These are phyloP conservation scores for Poecilia velifera DNA, from an alignment of 2,797 vertebrate species.

Conservation along the genomic window DNA sequence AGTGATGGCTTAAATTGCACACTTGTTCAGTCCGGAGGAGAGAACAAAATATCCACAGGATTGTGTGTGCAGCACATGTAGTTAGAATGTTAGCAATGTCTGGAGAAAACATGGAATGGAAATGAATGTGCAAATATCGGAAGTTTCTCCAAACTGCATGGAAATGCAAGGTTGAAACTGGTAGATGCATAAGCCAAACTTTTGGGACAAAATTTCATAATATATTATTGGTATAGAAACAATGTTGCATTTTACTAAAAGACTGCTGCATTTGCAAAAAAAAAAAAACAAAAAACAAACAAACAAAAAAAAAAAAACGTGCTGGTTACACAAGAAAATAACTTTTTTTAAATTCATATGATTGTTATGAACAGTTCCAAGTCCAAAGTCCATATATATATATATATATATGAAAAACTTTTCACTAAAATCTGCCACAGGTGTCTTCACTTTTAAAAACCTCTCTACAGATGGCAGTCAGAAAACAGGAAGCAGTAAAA, in stretches of 20 bases:
- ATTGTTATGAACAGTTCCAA: not conserved
- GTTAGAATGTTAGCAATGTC: not conserved
- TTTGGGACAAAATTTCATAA: not conserved
- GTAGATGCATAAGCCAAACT: not conserved
- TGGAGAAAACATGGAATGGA: not conserved
- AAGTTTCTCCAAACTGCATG: not conserved
- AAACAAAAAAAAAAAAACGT: too few relatives aligned
- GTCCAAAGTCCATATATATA: too few relatives aligned
- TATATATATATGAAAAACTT: too few relatives aligned
- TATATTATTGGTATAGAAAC: not conserved
- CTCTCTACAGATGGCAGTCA: conserved; percentile 7
- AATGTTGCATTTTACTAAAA: not conserved
- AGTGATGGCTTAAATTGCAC: not conserved
- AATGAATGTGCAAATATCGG: not conserved
- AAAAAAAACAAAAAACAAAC: not conserved
- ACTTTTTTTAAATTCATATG: not conserved
- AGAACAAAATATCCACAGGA: not conserved
- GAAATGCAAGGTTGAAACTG: not conserved
- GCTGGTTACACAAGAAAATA: not conserved
- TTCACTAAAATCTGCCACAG: not conserved
- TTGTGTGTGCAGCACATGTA: not conserved
- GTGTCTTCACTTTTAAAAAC: not conserved
- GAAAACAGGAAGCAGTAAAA: not conserved
- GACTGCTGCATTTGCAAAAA: not conserved
- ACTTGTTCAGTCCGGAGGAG: not conserved